A percentile compares a stretch with the other conserved stretches of the same genome.
Evolutionary conservation across 2,888 invertebrate genomes (phyloP).

Genomic region (Chloroclysta siterata): DNA sequence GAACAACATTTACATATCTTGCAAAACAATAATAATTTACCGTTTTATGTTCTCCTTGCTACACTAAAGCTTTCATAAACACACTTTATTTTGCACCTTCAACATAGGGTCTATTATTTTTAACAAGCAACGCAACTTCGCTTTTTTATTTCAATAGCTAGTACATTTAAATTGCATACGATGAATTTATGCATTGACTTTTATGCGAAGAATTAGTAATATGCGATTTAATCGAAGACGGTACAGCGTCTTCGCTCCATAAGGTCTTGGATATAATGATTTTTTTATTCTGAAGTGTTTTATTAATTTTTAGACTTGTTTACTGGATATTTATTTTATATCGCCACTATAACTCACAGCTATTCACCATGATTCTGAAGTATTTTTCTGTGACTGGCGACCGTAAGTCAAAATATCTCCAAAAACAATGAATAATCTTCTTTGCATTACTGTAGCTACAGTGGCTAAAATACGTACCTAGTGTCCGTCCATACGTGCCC

Average conservation of each 20-base stretch:
- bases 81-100: constrained; percentile 1
- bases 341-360: no score
- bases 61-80: constrained; percentile 7
- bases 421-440: no score
- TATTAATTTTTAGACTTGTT: neutral
- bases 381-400: no score
- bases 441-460: no score
- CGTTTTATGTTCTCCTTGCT: constrained; percentile 5
- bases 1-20: neutral
- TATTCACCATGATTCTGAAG: no score
- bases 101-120: constrained; percentile 21
- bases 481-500: no score
- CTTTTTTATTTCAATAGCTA: constrained; percentile 9
- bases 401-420: no score
- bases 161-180: constrained; percentile 22
- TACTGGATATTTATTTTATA: neutral
- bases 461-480: no score
- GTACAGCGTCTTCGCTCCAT: constrained; percentile 12
- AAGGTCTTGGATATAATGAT: constrained; percentile 19
- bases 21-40: constrained; percentile 1
- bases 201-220: constrained; percentile 13
- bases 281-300: constrained; percentile 2
- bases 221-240: constrained; percentile 22
- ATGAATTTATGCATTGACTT: constrained; percentile 15
- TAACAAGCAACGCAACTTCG: constrained; percentile 16